Evolutionary conservation across 2,797 vertebrate genomes (phyloP).

Genomic region (Rhinatrema bivittatum): DNA sequence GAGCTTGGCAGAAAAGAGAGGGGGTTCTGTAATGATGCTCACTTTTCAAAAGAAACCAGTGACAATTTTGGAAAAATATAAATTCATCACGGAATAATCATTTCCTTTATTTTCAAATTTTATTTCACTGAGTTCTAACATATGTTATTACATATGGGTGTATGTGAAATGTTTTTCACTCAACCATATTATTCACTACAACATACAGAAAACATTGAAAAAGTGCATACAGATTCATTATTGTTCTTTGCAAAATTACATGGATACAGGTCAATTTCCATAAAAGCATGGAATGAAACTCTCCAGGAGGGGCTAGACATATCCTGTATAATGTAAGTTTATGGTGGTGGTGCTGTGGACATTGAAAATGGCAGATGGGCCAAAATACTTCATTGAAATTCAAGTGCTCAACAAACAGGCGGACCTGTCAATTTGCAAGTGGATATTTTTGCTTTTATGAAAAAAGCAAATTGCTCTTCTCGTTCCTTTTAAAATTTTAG

Average conservation of each 20-base stretch:
- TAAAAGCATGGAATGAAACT: too few relatives aligned
- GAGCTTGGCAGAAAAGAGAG: neutral
- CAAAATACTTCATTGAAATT: constrained; percentile 4
- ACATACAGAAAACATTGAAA: too few relatives aligned
- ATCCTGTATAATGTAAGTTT: too few relatives aligned
- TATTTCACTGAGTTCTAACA: too few relatives aligned
- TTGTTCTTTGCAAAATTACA: too few relatives aligned
- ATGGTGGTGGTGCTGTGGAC: too few relatives aligned
- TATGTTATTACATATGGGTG: too few relatives aligned
- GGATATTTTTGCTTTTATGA: constrained; percentile 13
- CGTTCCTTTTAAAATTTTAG: constrained; percentile 16
- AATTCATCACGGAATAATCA: neutral
- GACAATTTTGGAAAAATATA: neutral
- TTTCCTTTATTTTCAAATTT: neutral
- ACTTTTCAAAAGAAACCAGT: neutral
- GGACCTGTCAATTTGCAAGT: constrained; percentile 1
- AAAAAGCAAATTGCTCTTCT: neutral
- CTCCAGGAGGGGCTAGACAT: too few relatives aligned
- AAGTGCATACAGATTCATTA: too few relatives aligned
- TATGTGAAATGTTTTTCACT: too few relatives aligned
- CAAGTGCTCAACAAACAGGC: constrained; percentile 7
- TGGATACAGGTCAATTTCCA: too few relatives aligned
- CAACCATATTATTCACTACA: too few relatives aligned
- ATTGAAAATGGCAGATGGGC: neutral
- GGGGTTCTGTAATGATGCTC: neutral